phyloP scores from a whole-genome alignment of 2,797 vertebrate genomes.

The Eulemur rubriventer region DNA sequence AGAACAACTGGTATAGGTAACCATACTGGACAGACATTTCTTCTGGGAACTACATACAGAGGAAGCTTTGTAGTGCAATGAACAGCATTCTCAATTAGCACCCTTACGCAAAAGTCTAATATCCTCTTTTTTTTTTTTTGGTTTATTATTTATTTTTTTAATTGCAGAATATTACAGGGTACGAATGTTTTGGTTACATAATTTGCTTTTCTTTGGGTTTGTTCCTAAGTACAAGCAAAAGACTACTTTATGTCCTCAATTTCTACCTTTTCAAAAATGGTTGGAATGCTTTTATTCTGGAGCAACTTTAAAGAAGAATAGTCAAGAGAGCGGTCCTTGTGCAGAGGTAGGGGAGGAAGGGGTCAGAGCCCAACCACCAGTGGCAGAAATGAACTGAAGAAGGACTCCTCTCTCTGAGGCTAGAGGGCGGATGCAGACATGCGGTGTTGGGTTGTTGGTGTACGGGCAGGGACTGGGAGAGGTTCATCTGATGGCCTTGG shows the following conservation, averaged over 20 bases:
- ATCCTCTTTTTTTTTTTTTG: neutral
- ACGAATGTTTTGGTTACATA: no score
- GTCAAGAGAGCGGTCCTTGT: neutral
- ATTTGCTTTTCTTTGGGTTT: neutral
- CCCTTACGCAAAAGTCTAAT: neutral
- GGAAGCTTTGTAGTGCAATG: neutral
- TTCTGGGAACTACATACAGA: neutral
- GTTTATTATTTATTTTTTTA: no score
- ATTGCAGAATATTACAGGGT: no score
- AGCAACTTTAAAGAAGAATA: constrained; percentile 1
- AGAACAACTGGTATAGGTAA: neutral
- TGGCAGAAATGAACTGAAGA: neutral
- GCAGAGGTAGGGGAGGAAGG: neutral
- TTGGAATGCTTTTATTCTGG: neutral
- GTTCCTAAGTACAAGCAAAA: neutral
- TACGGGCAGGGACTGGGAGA: neutral
- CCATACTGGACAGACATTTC: neutral
- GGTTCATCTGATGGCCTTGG: neutral
- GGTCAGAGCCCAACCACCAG: neutral
- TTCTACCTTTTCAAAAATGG: neutral
- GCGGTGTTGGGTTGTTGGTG: neutral
- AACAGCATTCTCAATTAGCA: neutral
- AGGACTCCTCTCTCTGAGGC: neutral
- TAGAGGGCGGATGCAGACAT: neutral
- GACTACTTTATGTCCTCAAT: neutral